Evolutionary conservation across 1,140 invertebrate genomes (phyloP).

Genomic region (Stratiolaelaps scimitus): DNA sequence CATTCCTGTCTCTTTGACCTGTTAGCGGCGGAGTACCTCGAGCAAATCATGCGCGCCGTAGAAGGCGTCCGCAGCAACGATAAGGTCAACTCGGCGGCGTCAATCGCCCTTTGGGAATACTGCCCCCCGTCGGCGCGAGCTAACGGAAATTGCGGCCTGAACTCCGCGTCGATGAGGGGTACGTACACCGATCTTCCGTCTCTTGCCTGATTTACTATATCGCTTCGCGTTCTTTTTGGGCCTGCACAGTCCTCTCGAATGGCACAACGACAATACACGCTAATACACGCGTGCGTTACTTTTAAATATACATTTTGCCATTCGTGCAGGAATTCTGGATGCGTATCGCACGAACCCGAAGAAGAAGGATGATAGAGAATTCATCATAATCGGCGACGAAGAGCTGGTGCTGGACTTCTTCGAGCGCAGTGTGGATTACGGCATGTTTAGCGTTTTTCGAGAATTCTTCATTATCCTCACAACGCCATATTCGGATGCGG

Average conservation of each 20-base stretch:
- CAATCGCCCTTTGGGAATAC: constrained; percentile 18
- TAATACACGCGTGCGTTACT: too few relatives aligned
- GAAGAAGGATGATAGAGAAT: constrained; percentile 20
- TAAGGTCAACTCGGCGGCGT: constrained; percentile 12
- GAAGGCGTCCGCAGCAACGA: constrained; percentile 26
- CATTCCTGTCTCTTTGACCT: too few relatives aligned
- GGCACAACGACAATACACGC: too few relatives aligned
- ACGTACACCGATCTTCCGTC: too few relatives aligned
- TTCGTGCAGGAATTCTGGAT: neutral
- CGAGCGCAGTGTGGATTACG: neutral
- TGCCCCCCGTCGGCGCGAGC: neutral
- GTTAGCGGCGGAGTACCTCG: constrained; percentile 6
- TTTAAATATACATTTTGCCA: too few relatives aligned
- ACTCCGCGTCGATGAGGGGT: constrained; percentile 15
- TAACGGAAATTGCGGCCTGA: neutral
- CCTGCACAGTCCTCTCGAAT: too few relatives aligned
- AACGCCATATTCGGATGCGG: neutral
- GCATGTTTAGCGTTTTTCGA: neutral
- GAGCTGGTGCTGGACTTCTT: constrained; percentile 7
- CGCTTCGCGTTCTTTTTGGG: too few relatives aligned
- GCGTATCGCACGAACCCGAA: constrained; percentile 15
- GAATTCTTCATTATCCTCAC: constrained; percentile 27
- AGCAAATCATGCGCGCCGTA: constrained; percentile 20
- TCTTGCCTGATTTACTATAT: too few relatives aligned
- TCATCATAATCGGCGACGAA: constrained; percentile 20